Percentiles rank a stretch among this genome's conserved stretches.
These are phyloP conservation scores for Drosophila subobscura DNA, from an alignment of 1,140 invertebrate species.

Conservation along the genomic window DNA sequence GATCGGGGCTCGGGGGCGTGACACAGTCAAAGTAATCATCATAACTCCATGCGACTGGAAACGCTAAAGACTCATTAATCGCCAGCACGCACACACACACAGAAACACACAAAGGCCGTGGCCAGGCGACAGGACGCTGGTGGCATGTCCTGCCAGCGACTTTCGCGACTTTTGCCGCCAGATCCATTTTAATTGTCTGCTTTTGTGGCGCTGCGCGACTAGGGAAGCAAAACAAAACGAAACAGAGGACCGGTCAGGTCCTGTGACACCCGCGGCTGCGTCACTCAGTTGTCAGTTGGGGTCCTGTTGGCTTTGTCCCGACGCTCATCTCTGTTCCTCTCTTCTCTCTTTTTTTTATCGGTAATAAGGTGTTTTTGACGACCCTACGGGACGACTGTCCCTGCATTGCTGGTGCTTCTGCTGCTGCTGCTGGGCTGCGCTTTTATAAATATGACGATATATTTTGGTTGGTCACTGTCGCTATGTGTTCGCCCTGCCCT, in stretches of 20 bases:
- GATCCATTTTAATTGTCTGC: constrained; percentile 73
- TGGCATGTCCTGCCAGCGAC: constrained; percentile 41
- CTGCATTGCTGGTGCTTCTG: constrained; percentile 10
- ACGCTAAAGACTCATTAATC: constrained; percentile 78
- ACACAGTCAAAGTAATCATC: constrained; percentile 56
- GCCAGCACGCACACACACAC: constrained; percentile 27
- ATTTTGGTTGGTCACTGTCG: constrained; percentile 51
- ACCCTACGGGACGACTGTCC: constrained; percentile 28
- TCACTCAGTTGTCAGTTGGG: constrained; percentile 44
- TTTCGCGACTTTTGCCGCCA: constrained; percentile 65
- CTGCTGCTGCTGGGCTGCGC: constrained; percentile 40
- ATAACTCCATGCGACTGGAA: constrained; percentile 59
- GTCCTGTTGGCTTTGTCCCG: constrained; percentile 8
- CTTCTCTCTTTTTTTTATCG: constrained; percentile 10
- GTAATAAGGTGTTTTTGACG: constrained; percentile 57
- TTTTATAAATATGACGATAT: constrained; percentile 74
- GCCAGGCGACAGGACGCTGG: constrained; percentile 48
- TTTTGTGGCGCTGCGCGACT: constrained; percentile 32
- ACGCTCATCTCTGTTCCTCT: background rate
- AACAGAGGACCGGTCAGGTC: constrained; percentile 42
- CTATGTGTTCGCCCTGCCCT: background rate
- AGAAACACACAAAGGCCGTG: constrained; percentile 23
- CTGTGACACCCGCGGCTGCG: constrained; percentile 58
- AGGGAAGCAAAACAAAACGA: constrained; percentile 36
- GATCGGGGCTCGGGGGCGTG: background rate